Evolutionary conservation across 1,140 invertebrate species (phyloP).

Genomic region (Trichonephila clavata): DNA sequence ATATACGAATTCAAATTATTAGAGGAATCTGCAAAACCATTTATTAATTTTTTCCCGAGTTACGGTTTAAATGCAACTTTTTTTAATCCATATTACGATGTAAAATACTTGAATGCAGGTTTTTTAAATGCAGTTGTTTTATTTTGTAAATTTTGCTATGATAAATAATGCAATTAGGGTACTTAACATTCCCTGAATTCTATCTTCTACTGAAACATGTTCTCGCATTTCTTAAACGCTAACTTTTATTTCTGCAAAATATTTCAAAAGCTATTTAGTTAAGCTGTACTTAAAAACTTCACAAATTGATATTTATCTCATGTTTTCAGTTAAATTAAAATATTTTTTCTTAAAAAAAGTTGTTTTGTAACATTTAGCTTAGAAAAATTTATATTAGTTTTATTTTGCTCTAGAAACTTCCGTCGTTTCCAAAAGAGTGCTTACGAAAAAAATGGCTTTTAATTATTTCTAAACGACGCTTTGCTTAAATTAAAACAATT

Average conservation of each 20-base stretch:
- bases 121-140: too few relatives aligned
- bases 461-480: conserved; percentile 30
- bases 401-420: not conserved
- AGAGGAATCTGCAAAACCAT: too few relatives aligned
- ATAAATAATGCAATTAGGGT: too few relatives aligned
- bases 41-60: too few relatives aligned
- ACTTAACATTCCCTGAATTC: too few relatives aligned
- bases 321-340: conserved; percentile 1
- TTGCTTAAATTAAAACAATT: not conserved
- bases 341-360: not conserved
- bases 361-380: not conserved
- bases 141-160: too few relatives aligned
- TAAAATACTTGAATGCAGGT: too few relatives aligned
- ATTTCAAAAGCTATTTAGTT: too few relatives aligned
- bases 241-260: not conserved
- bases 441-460: not conserved
- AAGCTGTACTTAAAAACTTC: not conserved
- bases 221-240: not conserved
- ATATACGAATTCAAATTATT: too few relatives aligned
- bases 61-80: not conserved
- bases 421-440: not conserved
- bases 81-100: too few relatives aligned
- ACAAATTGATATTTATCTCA: not conserved
- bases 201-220: not conserved
- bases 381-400: not conserved